phyloP scores from a whole-genome alignment of 1,140 invertebrate genomes.

The Drosophila teissieri region DNA sequence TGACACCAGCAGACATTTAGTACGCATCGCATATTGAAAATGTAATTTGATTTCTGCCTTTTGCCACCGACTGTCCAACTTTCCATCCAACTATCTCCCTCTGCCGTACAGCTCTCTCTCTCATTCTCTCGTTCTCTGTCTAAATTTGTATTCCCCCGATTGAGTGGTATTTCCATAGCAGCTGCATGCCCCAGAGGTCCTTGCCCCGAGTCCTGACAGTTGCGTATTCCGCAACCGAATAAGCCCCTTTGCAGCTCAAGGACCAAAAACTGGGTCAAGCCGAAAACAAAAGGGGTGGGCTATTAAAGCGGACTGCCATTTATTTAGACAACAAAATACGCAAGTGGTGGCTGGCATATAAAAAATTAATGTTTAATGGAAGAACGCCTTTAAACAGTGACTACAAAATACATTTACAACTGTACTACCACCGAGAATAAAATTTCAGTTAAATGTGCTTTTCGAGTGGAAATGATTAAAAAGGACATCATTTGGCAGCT shows the following conservation, averaged over 20 bases:
- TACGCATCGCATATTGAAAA: conserved; percentile 82
- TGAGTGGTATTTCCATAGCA: conserved; percentile 14
- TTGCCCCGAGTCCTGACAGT: conserved; percentile 25
- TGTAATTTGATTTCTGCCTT: conserved; percentile 81
- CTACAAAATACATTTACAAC: too few relatives aligned
- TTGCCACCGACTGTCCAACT: conserved; percentile 72
- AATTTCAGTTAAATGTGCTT: not conserved
- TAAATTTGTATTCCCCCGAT: conserved; percentile 2
- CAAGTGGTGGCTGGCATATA: not conserved
- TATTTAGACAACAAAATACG: not conserved
- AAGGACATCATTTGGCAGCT: not conserved
- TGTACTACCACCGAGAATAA: too few relatives aligned
- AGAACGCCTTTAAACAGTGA: not conserved
- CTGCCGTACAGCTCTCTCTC: conserved; percentile 2
- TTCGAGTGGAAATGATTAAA: not conserved
- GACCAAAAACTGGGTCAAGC: conserved; percentile 27
- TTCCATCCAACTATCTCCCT: conserved; percentile 26
- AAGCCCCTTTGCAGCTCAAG: conserved; percentile 2
- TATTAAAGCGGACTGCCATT: not conserved
- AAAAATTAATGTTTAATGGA: not conserved
- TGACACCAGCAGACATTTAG: conserved; percentile 77
- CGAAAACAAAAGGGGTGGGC: not conserved
- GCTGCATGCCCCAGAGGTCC: conserved; percentile 33
- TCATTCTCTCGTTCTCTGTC: conserved; percentile 11
- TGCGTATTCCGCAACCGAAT: conserved; percentile 32